phyloP scores from a whole-genome alignment of 2,888 invertebrate species.

The Tyria jacobaeae region DNA sequence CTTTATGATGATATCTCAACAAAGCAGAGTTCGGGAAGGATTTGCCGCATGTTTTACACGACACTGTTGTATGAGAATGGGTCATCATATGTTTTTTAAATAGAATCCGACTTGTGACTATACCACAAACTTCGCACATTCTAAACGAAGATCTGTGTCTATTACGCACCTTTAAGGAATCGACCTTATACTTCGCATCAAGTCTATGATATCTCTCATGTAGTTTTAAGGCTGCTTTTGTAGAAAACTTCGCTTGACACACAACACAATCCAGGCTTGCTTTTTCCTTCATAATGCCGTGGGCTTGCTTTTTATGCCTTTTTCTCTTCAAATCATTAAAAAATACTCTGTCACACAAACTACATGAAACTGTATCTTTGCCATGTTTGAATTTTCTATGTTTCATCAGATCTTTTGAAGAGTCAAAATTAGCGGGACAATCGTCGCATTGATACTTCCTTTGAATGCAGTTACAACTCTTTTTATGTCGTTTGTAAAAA shows the following conservation, averaged over 20 bases:
- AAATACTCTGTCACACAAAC: neutral
- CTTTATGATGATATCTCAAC: neutral
- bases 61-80: neutral
- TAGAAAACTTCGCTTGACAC: neutral
- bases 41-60: neutral
- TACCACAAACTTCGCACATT: neutral
- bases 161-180: no score
- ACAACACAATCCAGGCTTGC: neutral
- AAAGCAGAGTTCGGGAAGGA: neutral
- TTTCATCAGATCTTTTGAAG: neutral
- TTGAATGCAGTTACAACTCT: no score
- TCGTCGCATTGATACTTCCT: neutral
- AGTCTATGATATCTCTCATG: neutral
- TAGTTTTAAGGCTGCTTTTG: neutral
- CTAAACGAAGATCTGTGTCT: neutral
- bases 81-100: neutral
- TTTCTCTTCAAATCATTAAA: neutral
- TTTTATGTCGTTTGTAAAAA: no score
- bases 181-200: neutral
- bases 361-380: neutral
- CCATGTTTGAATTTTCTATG: neutral
- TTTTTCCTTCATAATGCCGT: neutral
- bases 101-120: neutral
- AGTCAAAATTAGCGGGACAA: neutral
- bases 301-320: neutral